phyloP scores from a whole-genome alignment of 2,113 vertebrate genomes.

The Aptenodytes patagonicus region DNA sequence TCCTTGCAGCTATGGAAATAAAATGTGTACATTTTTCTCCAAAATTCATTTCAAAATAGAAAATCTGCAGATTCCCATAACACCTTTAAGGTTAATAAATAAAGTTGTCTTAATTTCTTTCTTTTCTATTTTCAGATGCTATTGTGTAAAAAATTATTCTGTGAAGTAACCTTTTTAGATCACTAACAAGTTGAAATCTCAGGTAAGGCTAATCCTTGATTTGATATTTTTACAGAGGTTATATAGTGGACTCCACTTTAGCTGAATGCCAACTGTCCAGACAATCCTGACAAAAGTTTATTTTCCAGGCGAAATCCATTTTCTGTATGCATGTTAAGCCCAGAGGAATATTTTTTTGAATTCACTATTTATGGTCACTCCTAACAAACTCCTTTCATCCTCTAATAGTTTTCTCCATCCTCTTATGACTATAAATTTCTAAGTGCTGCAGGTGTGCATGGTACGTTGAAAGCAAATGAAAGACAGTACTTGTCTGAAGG shows the following conservation, averaged over 20 bases:
- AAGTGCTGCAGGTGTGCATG: not conserved
- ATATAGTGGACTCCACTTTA: not conserved
- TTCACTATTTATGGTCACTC: not conserved
- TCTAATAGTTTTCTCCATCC: not conserved
- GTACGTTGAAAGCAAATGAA: not conserved
- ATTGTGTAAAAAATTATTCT: not conserved
- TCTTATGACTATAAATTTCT: not conserved
- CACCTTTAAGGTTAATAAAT: not conserved
- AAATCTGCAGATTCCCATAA: not conserved
- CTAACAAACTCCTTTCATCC: not conserved
- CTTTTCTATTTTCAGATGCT: not conserved
- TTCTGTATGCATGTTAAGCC: not conserved
- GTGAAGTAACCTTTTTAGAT: not conserved
- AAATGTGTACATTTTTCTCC: not conserved
- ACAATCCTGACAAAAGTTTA: conserved; percentile 15
- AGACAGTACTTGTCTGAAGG: not conserved
- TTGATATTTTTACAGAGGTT: not conserved
- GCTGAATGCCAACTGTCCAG: not conserved
- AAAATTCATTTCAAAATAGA: not conserved
- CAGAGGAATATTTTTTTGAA: not conserved
- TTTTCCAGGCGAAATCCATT: conserved; percentile 18
- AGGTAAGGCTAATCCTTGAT: conserved; percentile 3
- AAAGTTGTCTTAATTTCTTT: not conserved
- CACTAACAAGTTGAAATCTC: not conserved
- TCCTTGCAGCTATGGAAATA: not conserved